Conservation (phyloP, 2,888 invertebrate genomes). For the Brenthis ino region DNA sequence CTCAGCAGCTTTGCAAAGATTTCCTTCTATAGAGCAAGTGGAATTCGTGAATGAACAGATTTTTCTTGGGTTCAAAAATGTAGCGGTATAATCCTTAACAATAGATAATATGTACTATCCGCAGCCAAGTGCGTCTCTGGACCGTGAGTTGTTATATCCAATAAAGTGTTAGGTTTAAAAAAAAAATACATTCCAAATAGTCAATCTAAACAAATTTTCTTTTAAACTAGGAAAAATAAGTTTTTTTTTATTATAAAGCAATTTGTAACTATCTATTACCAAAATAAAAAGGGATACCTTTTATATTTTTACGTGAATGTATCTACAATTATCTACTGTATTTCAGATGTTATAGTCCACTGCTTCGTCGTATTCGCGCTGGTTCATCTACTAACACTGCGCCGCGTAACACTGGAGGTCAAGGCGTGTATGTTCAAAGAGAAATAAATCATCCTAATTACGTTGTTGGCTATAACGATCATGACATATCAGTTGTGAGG, state of each 20-base stretch:
- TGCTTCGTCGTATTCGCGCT: slow-evolving; percentile 52
- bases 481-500: slow-evolving; percentile 50
- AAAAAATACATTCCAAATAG: too few relatives aligned
- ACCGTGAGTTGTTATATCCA: slow-evolving; percentile 20
- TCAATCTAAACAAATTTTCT: too few relatives aligned
- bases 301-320: not conserved
- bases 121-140: slow-evolving; percentile 30
- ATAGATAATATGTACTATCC: slow-evolving; percentile 10
- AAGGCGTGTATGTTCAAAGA: slow-evolving; percentile 38
- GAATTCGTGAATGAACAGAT: not conserved
- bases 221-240: too few relatives aligned
- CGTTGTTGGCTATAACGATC: slow-evolving; percentile 42
- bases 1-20: not conserved
- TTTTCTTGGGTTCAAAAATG: slow-evolving; percentile 23
- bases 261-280: too few relatives aligned
- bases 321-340: slow-evolving; percentile 24
- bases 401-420: slow-evolving; percentile 51
- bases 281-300: too few relatives aligned
- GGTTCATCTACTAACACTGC: slow-evolving; percentile 44
- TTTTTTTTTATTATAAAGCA: too few relatives aligned
- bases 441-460: slow-evolving; percentile 52
- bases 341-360: slow-evolving; percentile 45
- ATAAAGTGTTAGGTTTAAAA: too few relatives aligned
- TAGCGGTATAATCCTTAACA: slow-evolving; percentile 20
- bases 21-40: slow-evolving; percentile 16